Conservation (phyloP, 2,113 vertebrate species). For the Ondatra zibethicus region DNA sequence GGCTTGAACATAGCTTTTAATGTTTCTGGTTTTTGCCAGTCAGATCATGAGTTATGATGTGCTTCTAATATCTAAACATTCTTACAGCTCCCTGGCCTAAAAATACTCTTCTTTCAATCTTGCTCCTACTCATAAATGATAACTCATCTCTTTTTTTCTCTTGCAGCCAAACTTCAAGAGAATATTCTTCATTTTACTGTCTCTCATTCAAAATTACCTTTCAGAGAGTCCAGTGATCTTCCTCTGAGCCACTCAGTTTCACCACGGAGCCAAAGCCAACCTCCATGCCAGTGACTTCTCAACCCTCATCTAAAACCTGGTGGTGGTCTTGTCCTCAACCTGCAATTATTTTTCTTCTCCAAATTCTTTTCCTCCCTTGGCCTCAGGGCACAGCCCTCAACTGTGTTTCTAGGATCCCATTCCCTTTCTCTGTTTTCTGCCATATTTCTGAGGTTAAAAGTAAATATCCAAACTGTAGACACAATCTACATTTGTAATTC, state of each 20-base stretch:
- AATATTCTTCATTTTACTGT: constrained; percentile 23
- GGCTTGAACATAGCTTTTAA: constrained; percentile 8
- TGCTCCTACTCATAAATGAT: not conserved
- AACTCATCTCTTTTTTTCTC: not conserved
- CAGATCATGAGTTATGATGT: constrained; percentile 1
- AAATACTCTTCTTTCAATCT: not conserved
- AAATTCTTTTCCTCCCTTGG: not conserved
- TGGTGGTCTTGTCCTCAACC: not conserved
- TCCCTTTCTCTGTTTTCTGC: not conserved
- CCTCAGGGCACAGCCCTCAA: constrained; percentile 14
- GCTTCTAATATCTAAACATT: constrained; percentile 2
- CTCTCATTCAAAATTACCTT: constrained; percentile 12
- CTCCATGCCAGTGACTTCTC: not conserved
- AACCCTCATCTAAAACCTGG: not conserved
- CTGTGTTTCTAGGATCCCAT: not conserved
- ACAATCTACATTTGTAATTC: not conserved
- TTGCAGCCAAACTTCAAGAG: not conserved
- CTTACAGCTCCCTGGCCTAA: not conserved
- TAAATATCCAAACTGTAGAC: not conserved
- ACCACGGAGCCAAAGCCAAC: not conserved
- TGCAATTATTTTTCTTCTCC: not conserved
- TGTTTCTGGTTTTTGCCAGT: not conserved
- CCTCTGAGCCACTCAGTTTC: not conserved
- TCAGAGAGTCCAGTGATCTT: constrained; percentile 2
- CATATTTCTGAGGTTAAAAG: constrained; percentile 30